Evolutionary conservation across 2,888 invertebrate genomes (phyloP), one percentile per base, ranked within the genome.

Genomic region (Plebejus anna): DNA sequence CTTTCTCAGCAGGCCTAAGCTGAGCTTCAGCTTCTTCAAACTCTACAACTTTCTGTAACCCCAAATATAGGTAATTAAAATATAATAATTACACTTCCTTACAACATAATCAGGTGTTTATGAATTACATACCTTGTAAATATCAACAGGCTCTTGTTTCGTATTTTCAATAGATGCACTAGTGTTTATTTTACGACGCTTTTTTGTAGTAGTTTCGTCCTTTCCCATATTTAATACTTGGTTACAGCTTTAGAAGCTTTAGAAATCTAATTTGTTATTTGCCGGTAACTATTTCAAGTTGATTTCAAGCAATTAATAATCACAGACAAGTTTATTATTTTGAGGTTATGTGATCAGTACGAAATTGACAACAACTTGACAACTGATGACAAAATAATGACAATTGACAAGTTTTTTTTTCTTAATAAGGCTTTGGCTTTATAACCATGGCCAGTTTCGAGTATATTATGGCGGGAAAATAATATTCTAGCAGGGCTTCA

Each of bases 21-120:
- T 94, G 90, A 0, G 97, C 96, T 90, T 97, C 97, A 42, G 95
- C 94, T 85, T 97, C 97, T 88, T 97, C 97, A 83, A 95, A 96
- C 78, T 95, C 95, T 55, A 96, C 95, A 42, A 96, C 96, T 85
- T 94, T 95, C 97, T 97, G 85, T 76, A 87, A 88, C 78, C 81
- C 78, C 79, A 79, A 70, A 28, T 1, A 71, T 59, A 22, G 22
- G 22, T 22, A 77, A 7, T 42, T 13, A 22, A 47, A 72, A 28
- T 22, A 22, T 4, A n/a, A 71, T 42, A 42, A 42, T 71, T 22
- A 28, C 4, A 72, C 47, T 47, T 32, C 16, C 47, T 55, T 55
- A 11, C 22, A 42, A 42, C 42, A 22, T 42, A 71, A 71, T 47
- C 47, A 47, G 28, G 47, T 4, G 22, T 11, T 7, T 47, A 42